Base-by-base conservation (phyloP, 2,888 invertebrate genomes). In the Campaea margaritaria region DNA sequence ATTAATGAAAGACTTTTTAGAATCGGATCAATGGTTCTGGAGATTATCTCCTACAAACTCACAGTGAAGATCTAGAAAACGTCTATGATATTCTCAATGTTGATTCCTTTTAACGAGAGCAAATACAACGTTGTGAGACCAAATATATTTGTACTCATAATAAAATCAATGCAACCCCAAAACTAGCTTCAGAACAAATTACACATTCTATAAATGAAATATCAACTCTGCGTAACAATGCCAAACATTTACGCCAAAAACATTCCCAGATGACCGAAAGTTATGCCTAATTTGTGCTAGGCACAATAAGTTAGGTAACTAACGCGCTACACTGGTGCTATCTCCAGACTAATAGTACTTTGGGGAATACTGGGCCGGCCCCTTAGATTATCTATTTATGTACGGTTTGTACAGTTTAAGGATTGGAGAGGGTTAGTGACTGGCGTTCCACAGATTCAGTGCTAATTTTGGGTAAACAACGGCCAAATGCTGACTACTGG, bases 271-370 rank as follows among this genome's bases (percentile, higher is more conserved):
- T 49, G 59, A 41, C 49, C 49, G 36, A 54, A 59, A 59, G 44
- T 58, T 51, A 57, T 57, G 45, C 53, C 61, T 58, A 64, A 67
- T 62, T 66, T 62, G 66, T 66, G 50, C 58, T 57, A 64, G 61
- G 56, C 63, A 63, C 63, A 48, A 59, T 64, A 60, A 62, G 68
- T 65, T 64, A 60, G 57, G 55, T 49, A 64, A 57, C 63, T 62
- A 65, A 68, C 66, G 64, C 64, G 62, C 54, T 64, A 60, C 58
- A 50, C 62, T 43, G 51, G 16, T 50, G 64, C 48, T 68, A 64
- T 65, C 66, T 67, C 51, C 41, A 62, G 68, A 68, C 68, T 65
- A 67, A 68, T 67, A 63, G 67, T 54, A 56, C 66, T 50, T 28
- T 16, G 28, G 68, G 68, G 68, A 66, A 66, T 66, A 57, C 62